Evolutionary conservation across 2,888 invertebrate genomes (phyloP).

Genomic region (Lycia hirtaria): DNA sequence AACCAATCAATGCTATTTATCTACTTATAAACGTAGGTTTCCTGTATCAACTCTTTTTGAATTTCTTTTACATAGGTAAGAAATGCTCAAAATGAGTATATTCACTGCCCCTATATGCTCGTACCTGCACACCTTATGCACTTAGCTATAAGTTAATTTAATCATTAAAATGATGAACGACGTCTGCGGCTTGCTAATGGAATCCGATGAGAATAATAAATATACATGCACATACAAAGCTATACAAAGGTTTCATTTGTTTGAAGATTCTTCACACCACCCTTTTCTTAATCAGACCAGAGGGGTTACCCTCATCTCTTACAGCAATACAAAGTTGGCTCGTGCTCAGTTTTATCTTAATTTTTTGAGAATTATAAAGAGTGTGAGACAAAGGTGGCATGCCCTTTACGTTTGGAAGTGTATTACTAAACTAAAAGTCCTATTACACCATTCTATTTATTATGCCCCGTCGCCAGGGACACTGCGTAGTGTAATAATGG

Average conservation of each 20-base stretch:
- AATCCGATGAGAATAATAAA: constrained; percentile 15
- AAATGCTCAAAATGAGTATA: constrained; percentile 20
- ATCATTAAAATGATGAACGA: constrained; percentile 2
- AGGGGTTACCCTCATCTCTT: too few relatives aligned
- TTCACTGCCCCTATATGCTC: constrained; percentile 7
- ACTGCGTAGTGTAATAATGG: too few relatives aligned
- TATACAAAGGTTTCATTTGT: constrained; percentile 5
- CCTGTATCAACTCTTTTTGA: background rate
- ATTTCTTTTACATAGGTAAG: constrained; percentile 4
- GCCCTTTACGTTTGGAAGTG: too few relatives aligned
- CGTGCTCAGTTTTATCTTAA: too few relatives aligned
- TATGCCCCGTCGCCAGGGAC: too few relatives aligned
- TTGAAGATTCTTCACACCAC: too few relatives aligned
- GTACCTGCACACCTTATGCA: constrained; percentile 11
- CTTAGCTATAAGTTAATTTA: constrained; percentile 1
- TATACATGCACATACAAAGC: constrained; percentile 22
- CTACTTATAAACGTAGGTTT: background rate
- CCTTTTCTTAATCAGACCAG: too few relatives aligned
- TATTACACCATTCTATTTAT: too few relatives aligned
- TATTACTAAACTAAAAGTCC: too few relatives aligned
- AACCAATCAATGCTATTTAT: background rate
- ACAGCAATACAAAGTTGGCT: too few relatives aligned
- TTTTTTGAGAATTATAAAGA: too few relatives aligned
- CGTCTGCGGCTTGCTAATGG: constrained; percentile 22
- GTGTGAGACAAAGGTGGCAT: too few relatives aligned